Evolutionary conservation across 2,888 invertebrate species (phyloP), one percentile per base, ranked within the genome.

Genomic region (Chaitophorus viminalis): DNA sequence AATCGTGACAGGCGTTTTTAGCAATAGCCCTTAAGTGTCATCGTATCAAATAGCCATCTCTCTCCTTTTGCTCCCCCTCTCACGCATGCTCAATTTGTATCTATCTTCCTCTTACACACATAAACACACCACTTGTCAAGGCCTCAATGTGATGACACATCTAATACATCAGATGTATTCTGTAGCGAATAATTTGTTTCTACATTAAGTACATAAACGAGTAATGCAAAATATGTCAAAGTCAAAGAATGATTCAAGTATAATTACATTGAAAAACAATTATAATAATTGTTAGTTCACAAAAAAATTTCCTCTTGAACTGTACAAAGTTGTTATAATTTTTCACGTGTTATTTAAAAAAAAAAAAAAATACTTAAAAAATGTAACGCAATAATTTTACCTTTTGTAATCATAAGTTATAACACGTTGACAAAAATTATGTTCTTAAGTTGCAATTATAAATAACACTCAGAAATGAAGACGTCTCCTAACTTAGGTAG

Each of bases 71-170:
- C 21, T 8, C 60, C 25, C 21, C 25, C 60, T 60, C 25, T 21
- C 4, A 25, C 60, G 6, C 60, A 25, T 25, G 21, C 25, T 25
- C 60, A 25, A n/a, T 68, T 11, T 68, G n/a, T 68, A 11, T 68
- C 68, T 68, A 21, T 68, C 29, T 29, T 68, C 11, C 68, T 68
- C 68, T n/a, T 11, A 68, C 68, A 60, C n/a, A 18, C 25, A 78
- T n/a, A 8, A 25, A 14, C 33, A 18, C 17, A 31, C 60, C 31
- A 78, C 78, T 78, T 60, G 78, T 78, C 60, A n/a, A 78, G 78
- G 33, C 54, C 54, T 54, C 17, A n/a, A 60, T 78, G 54, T 60
- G 78, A 78, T 78, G 54, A 78, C 33, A 60, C n/a, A 77, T 77
- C 33, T 60, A 68, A 17, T n/a, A 78, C 25, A 78, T 25, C n/a